These are phyloP conservation scores for Choreutis nemorana DNA, from an alignment of 2,888 invertebrate species.

Conservation along the genomic window DNA sequence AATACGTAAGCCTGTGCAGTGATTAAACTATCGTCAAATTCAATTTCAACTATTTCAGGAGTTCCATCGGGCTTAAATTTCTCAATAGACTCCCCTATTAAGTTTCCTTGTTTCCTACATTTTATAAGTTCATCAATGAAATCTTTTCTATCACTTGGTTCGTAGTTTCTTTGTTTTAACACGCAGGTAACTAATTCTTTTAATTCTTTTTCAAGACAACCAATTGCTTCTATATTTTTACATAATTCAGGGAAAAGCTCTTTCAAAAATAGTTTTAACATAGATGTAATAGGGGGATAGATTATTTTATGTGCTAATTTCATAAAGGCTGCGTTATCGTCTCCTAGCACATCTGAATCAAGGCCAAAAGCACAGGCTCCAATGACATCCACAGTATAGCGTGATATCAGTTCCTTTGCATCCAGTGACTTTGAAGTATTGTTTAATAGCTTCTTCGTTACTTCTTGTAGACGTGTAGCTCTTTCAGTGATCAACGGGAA, in stretches of 20 bases:
- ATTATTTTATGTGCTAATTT: background rate
- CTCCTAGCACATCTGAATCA: constrained; percentile 6
- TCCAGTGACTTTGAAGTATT: constrained; percentile 6
- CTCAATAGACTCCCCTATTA: constrained; percentile 15
- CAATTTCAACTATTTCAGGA: constrained; percentile 12
- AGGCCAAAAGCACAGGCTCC: constrained; percentile 9
- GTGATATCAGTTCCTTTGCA: constrained; percentile 7
- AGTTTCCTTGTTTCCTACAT: constrained; percentile 14
- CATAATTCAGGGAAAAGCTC: constrained; percentile 28
- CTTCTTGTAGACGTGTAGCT: constrained; percentile 33
- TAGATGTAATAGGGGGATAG: background rate
- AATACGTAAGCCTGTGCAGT: constrained; percentile 20
- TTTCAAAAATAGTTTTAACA: constrained; percentile 15
- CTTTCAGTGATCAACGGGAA: constrained; percentile 7
- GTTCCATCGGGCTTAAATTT: constrained; percentile 12
- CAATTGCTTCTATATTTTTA: constrained; percentile 12
- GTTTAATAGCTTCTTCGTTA: constrained; percentile 14
- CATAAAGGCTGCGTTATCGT: constrained; percentile 6
- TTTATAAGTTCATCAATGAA: constrained; percentile 21
- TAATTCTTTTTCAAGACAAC: constrained; percentile 16
- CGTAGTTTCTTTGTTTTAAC: constrained; percentile 12
- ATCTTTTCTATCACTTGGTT: constrained; percentile 19
- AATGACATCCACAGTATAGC: constrained; percentile 9
- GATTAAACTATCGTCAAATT: constrained; percentile 12
- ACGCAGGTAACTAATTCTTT: constrained; percentile 17